These are phyloP conservation scores for Drosophila koepferae DNA, from an alignment of 2,888 invertebrate species.

Conservation along the genomic window DNA sequence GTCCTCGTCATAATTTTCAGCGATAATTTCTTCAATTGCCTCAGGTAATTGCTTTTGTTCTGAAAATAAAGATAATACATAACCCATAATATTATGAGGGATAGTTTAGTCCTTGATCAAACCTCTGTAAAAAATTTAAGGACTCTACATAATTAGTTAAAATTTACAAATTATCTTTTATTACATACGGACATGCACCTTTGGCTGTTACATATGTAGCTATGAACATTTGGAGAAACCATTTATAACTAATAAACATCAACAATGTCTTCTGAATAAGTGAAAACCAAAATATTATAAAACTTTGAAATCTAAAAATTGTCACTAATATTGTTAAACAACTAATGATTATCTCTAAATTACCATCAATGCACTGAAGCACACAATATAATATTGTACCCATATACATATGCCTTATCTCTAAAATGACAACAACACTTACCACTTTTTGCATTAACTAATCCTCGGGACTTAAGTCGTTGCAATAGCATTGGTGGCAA, in stretches of 20 bases:
- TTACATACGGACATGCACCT: too few species aligned
- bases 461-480: slow-evolving; percentile 57
- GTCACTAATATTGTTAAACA: neutral
- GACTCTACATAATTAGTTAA: too few species aligned
- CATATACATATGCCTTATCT: neutral
- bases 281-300: too few species aligned
- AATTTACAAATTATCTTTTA: too few species aligned
- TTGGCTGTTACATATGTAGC: too few species aligned
- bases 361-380: neutral
- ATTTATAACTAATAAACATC: too few species aligned
- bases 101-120: too few species aligned
- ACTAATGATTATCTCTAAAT: neutral
- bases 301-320: too few species aligned
- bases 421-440: neutral
- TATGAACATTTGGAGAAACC: too few species aligned
- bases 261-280: too few species aligned
- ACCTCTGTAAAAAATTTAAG: too few species aligned
- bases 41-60: slow-evolving; percentile 47
- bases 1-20: slow-evolving; percentile 94
- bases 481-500: slow-evolving; percentile 62
- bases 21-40: slow-evolving; percentile 93
- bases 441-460: slow-evolving; percentile 51
- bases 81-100: too few species aligned
- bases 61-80: slow-evolving; percentile 12
- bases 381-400: neutral